Conservation (phyloP, 2,113 vertebrate genomes). For the Pardalotus punctatus region DNA sequence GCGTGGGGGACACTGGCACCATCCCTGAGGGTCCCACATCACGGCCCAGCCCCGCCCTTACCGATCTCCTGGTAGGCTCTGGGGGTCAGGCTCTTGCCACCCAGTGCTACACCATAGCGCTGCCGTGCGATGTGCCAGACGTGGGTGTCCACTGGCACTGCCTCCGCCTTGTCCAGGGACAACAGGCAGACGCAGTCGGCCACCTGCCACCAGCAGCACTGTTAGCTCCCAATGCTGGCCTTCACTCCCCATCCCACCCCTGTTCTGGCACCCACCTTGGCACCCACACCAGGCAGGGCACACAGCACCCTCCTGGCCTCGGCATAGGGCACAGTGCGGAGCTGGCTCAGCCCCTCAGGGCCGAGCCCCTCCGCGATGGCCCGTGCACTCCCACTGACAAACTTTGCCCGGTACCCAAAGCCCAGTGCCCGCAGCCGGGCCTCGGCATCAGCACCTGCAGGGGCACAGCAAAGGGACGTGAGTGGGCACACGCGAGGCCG, state of each 20-base stretch:
- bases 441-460: constrained; percentile 78
- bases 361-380: constrained; percentile 76
- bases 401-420: constrained; percentile 92
- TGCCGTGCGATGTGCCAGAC: constrained; percentile 90
- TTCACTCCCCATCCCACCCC: rapidly evolving
- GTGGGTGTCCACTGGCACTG: constrained; percentile 90
- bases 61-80: constrained; percentile 86
- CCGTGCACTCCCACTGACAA: constrained; percentile 81
- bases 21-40: rapidly evolving
- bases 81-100: constrained; percentile 78
- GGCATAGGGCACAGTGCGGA: constrained; percentile 76
- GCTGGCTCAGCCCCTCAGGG: constrained; percentile 76
- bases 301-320: constrained; percentile 83
- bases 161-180: constrained; percentile 90
- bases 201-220: constrained; percentile 71
- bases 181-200: constrained; percentile 94
- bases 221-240: rapidly evolving
- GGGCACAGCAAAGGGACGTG: rapidly evolving
- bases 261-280: constrained; percentile 74
- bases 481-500: rapidly evolving
- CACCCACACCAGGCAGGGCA: constrained; percentile 87
- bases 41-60: constrained; percentile 33
- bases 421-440: constrained; percentile 81
- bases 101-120: constrained; percentile 77
- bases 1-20: rapidly evolving